These are phyloP conservation scores for Ethmia dodecea DNA, from an alignment of 2,888 invertebrate genomes.

Conservation along the genomic window DNA sequence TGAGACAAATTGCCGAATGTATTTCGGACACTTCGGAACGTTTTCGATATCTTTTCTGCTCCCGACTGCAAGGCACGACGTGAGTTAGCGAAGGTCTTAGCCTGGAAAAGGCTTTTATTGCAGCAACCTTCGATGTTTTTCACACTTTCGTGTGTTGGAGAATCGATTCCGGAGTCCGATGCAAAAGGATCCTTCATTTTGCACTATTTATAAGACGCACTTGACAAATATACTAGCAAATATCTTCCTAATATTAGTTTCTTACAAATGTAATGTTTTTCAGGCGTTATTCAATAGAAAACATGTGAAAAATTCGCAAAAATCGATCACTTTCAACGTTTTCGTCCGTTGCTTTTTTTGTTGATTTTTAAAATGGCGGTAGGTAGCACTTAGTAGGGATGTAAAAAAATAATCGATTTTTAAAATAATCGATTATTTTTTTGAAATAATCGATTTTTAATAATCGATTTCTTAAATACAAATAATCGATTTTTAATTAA, in stretches of 20 bases:
- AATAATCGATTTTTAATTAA: too few relatives aligned
- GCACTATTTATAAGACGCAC: conserved; percentile 15
- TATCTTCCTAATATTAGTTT: conserved; percentile 10
- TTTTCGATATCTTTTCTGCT: conserved; percentile 82
- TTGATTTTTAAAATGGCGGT: conserved; percentile 24
- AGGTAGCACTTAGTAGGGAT: too few relatives aligned
- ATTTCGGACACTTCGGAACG: conserved; percentile 80
- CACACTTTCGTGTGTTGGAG: conserved; percentile 58
- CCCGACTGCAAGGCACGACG: conserved; percentile 80
- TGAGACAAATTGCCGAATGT: conserved; percentile 83
- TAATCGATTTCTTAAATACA: too few relatives aligned
- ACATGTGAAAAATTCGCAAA: conserved; percentile 26
- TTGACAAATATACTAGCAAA: conserved; percentile 10
- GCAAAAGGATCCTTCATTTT: conserved; percentile 69
- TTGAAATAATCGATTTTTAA: too few relatives aligned
- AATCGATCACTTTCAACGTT: conserved; percentile 31
- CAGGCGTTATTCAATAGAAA: conserved; percentile 31
- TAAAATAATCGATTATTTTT: too few relatives aligned
- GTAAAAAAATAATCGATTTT: too few relatives aligned
- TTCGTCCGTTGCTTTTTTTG: conserved; percentile 42
- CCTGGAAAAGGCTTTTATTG: conserved; percentile 60
- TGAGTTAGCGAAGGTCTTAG: conserved; percentile 77
- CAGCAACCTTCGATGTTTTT: conserved; percentile 65
- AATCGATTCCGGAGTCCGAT: conserved; percentile 61
- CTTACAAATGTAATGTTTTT: conserved; percentile 17